Evolutionary conservation across 1,140 invertebrate species (phyloP).

Genomic region (Asobara japonica): DNA sequence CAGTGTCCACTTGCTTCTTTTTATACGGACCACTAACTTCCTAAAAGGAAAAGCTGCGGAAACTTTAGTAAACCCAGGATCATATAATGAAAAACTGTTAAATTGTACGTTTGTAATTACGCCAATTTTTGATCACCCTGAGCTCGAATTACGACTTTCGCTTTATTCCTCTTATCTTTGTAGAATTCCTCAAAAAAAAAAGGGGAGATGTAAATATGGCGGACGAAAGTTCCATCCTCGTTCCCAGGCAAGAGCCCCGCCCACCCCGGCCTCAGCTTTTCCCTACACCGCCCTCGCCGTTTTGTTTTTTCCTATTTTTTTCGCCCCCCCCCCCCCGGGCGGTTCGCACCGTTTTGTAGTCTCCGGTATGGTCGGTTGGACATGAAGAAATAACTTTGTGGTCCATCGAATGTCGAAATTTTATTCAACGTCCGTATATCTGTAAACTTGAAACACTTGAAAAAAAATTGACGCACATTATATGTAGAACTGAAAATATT

Average conservation of each 20-base stretch:
- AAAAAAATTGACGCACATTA: no score
- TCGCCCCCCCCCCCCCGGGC: neutral
- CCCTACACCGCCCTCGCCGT: neutral
- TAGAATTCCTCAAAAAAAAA: conserved; percentile 25
- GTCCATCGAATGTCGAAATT: conserved; percentile 61
- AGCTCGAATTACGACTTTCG: neutral
- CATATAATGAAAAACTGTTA: no score
- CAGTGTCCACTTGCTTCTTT: no score
- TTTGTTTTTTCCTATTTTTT: conserved; percentile 50
- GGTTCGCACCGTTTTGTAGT: neutral
- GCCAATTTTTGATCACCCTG: no score
- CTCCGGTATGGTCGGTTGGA: conserved; percentile 43
- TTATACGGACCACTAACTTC: no score
- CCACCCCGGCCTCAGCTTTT: conserved; percentile 48
- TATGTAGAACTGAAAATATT: no score
- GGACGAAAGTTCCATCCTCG: conserved; percentile 61
- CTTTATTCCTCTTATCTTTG: conserved; percentile 17
- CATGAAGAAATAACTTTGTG: conserved; percentile 58
- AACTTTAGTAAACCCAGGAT: no score
- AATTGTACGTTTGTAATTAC: no score
- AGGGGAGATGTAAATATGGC: conserved; percentile 61
- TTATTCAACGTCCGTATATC: conserved; percentile 60
- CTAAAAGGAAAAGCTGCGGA: no score
- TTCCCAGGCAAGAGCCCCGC: conserved; percentile 53
- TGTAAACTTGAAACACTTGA: no score